These are phyloP conservation scores for Xestia c-nigrum DNA, from an alignment of 2,888 invertebrate genomes.

Conservation along the genomic window DNA sequence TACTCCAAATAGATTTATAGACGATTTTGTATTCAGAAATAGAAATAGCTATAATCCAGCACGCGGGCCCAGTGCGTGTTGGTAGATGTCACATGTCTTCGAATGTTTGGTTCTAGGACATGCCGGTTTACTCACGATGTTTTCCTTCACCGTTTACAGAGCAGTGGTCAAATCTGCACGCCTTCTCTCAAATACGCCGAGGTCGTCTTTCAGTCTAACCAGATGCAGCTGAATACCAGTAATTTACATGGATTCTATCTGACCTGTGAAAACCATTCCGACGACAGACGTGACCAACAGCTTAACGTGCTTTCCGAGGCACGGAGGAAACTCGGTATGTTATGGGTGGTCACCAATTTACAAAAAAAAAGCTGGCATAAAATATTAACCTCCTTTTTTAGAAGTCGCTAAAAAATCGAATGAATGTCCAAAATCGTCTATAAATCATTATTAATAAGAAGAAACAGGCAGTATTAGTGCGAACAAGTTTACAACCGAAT, in stretches of 20 bases:
- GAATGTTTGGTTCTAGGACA: no score
- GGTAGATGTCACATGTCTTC: no score
- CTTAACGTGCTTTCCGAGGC: background rate
- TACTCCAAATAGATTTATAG: background rate
- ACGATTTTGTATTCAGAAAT: conserved; percentile 27
- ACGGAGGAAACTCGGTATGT: background rate
- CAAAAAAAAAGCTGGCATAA: background rate
- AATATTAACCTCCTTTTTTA: background rate
- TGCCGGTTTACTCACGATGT: no score
- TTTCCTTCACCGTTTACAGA: no score
- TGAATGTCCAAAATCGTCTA: conserved; percentile 22
- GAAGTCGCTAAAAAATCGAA: background rate
- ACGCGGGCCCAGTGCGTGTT: no score
- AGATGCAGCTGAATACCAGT: no score
- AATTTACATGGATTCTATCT: no score
- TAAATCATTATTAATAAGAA: background rate
- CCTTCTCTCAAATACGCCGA: no score
- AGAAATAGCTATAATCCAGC: no score
- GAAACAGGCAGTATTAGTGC: conserved; percentile 16
- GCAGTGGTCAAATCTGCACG: no score
- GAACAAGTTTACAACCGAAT: background rate
- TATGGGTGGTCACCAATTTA: background rate
- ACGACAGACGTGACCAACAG: background rate
- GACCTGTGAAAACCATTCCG: background rate
- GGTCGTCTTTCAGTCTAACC: no score